phyloP scores from a whole-genome alignment of 2,113 vertebrate species.

The Cavia porcellus region DNA sequence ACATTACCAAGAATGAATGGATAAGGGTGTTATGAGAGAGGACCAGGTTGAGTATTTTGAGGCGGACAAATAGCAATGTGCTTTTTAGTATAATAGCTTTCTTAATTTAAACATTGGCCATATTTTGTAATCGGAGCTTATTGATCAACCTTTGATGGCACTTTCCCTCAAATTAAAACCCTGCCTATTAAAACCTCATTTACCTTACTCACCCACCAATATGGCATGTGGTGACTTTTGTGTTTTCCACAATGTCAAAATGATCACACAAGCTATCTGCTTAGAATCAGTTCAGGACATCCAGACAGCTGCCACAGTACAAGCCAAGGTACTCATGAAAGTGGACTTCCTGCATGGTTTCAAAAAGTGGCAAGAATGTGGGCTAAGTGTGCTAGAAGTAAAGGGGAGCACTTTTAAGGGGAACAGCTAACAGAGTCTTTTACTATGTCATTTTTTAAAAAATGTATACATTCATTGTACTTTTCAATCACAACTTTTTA shows the following conservation, averaged over 20 bases:
- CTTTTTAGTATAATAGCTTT: not conserved
- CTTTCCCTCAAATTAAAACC: not conserved
- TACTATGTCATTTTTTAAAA: not conserved
- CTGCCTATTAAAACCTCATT: no score
- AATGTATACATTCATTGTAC: not conserved
- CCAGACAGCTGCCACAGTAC: not conserved
- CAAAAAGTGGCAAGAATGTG: not conserved
- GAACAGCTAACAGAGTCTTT: not conserved
- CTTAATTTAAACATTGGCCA: not conserved
- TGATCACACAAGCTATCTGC: not conserved
- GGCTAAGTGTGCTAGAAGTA: not conserved
- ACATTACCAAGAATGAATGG: not conserved
- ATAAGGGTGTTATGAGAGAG: not conserved
- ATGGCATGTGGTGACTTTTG: not conserved
- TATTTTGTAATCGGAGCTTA: not conserved
- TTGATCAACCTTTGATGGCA: not conserved
- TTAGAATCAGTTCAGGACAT: not conserved
- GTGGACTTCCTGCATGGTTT: not conserved
- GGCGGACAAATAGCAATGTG: not conserved
- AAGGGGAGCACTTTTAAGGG: not conserved
- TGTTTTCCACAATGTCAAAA: not conserved
- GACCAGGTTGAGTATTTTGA: not conserved
- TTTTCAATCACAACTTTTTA: not conserved
- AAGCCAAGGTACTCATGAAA: not conserved
- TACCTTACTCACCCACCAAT: not conserved